A percentile compares a stretch with the other conserved stretches of the same genome.
phyloP scores from a whole-genome alignment of 2,797 vertebrate species.

The Neomorphus geoffroyi region DNA sequence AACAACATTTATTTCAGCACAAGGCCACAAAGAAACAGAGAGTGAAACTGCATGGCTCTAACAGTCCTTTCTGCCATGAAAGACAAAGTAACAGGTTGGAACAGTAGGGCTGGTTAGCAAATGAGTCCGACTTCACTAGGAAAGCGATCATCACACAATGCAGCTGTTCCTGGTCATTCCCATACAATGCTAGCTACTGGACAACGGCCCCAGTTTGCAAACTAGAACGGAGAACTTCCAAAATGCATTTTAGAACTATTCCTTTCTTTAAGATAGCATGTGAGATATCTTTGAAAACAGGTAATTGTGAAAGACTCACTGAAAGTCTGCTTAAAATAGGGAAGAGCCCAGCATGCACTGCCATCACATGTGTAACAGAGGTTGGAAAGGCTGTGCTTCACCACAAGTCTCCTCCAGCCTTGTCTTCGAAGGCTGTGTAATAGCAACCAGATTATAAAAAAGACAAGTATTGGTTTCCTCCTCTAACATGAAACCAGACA shows the following conservation, averaged over 20 bases:
- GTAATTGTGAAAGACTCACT: neutral
- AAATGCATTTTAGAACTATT: neutral
- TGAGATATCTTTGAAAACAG: neutral
- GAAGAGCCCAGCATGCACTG: no score
- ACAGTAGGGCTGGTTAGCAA: neutral
- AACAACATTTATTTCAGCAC: neutral
- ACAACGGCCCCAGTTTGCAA: neutral
- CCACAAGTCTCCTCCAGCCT: neutral
- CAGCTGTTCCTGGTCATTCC: neutral
- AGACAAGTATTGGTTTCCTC: neutral
- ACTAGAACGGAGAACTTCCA: neutral
- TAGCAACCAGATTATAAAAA: neutral
- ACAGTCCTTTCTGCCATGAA: neutral
- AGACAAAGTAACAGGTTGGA: neutral
- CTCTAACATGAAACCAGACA: neutral
- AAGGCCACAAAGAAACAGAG: neutral
- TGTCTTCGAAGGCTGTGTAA: neutral
- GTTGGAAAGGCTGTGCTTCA: neutral
- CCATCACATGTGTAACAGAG: neutral
- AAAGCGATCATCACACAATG: neutral
- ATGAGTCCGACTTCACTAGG: neutral
- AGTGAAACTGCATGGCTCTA: neutral
- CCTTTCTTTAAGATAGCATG: neutral
- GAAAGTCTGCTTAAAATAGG: neutral
- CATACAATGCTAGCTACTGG: neutral